Evolutionary conservation across 1,140 invertebrate species (phyloP).

Genomic region (Drosophila funebris): DNA sequence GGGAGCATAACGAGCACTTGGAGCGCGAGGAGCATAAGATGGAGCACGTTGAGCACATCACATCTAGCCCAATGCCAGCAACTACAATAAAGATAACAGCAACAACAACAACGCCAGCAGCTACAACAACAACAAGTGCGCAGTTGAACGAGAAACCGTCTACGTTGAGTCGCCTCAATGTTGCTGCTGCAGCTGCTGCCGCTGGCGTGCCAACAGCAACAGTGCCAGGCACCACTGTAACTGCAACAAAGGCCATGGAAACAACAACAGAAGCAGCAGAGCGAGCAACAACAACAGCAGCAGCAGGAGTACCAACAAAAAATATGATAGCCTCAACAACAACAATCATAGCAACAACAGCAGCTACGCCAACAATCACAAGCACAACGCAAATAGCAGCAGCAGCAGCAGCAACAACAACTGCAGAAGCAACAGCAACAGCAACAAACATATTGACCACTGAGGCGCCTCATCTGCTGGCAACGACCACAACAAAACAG

Average conservation of each 20-base stretch:
- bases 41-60: slow-evolving; percentile 12
- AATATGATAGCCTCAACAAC: slow-evolving; percentile 10
- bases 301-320: slow-evolving; percentile 6
- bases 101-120: slow-evolving; percentile 1
- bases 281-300: slow-evolving; percentile 11
- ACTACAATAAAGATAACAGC: slow-evolving; percentile 18
- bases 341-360: slow-evolving; percentile 10
- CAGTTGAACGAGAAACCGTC: no score
- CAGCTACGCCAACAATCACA: slow-evolving; percentile 9
- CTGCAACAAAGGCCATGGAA: slow-evolving; percentile 23
- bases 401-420: slow-evolving; percentile 16
- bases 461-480: slow-evolving; percentile 14
- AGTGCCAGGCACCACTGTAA: slow-evolving; percentile 8
- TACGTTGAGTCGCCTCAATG: neutral
- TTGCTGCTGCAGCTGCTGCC: neutral
- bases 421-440: slow-evolving; percentile 6
- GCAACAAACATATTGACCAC: slow-evolving; percentile 14
- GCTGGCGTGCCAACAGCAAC: slow-evolving; percentile 9
- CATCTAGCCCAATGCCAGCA: slow-evolving; percentile 2
- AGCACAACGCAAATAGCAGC: slow-evolving; percentile 13
- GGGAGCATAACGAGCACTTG: slow-evolving; percentile 26
- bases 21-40: slow-evolving; percentile 16
- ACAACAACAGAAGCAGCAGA: slow-evolving; percentile 14
- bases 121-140: neutral
- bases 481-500: slow-evolving; percentile 36